These are phyloP conservation scores for Zosterops hypoxanthus DNA, from an alignment of 2,113 vertebrate genomes.

Conservation along the genomic window DNA sequence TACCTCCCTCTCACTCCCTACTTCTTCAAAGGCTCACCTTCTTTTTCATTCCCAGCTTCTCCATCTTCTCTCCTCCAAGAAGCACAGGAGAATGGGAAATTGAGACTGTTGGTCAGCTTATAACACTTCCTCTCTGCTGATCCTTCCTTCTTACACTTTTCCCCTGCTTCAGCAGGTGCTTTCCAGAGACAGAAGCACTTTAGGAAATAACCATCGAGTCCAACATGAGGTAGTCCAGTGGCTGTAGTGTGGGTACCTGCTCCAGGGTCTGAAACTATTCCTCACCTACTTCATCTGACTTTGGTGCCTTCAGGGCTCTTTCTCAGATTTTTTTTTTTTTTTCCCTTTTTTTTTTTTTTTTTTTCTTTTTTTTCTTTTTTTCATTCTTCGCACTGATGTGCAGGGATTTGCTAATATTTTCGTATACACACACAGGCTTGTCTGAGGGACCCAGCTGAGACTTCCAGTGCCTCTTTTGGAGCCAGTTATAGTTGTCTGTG, in stretches of 20 bases:
- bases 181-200: not conserved
- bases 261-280: not conserved
- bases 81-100: not conserved
- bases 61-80: not conserved
- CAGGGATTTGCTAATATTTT: not conserved
- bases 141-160: not conserved
- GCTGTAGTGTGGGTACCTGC: not conserved
- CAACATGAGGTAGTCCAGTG: accelerated
- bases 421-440: not conserved
- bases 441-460: not conserved
- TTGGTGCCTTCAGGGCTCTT: not conserved
- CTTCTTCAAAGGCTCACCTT: not conserved
- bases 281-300: not conserved
- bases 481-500: not conserved
- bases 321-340: not conserved
- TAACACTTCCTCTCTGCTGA: not conserved
- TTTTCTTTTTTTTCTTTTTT: not conserved
- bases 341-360: not conserved
- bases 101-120: not conserved
- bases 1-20: accelerated
- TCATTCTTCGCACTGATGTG: not conserved
- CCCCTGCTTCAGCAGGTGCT: accelerated
- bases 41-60: not conserved
- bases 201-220: not conserved
- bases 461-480: not conserved